Evolutionary conservation across 1,140 invertebrate genomes (phyloP).

Genomic region (Drosophila micromelanica): DNA sequence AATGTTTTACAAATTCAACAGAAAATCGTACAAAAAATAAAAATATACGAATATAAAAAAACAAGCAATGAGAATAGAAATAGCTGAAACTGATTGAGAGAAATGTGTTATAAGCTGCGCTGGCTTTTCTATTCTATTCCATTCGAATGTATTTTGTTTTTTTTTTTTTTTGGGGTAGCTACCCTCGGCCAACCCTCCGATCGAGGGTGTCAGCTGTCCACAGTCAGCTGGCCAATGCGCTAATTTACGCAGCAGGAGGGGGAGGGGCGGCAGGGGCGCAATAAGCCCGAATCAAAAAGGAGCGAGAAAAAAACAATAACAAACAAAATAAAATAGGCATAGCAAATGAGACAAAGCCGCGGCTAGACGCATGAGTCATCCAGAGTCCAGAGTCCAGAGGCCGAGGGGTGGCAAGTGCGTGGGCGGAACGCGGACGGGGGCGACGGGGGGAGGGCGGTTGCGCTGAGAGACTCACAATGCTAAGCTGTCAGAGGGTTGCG

Average conservation of each 20-base stretch:
- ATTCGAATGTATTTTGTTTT: too few relatives aligned
- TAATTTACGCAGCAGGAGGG: conserved; percentile 33
- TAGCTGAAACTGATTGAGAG: conserved; percentile 29
- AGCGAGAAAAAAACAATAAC: conserved; percentile 21
- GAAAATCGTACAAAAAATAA: conserved; percentile 53
- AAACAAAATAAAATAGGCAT: conserved; percentile 47
- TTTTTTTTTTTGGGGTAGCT: background rate
- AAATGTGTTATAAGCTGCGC: conserved; percentile 10
- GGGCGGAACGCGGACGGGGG: conserved; percentile 15
- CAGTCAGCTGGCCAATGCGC: conserved; percentile 44
- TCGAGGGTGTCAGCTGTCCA: conserved; percentile 33
- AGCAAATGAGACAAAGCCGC: conserved; percentile 42
- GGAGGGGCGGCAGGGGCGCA: background rate
- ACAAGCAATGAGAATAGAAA: conserved; percentile 24
- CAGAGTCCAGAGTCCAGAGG: too few relatives aligned
- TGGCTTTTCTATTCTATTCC: background rate
- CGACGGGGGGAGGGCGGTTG: too few relatives aligned
- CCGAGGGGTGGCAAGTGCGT: conserved; percentile 26
- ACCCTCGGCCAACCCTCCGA: conserved; percentile 23
- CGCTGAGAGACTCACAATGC: background rate
- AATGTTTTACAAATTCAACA: conserved; percentile 75
- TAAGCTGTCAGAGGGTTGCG: conserved; percentile 2
- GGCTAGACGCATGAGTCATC: conserved; percentile 40
- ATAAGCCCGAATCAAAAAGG: background rate
- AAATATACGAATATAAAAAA: background rate